Conservation (phyloP, 1,140 invertebrate species). For the Dryas iulia region DNA sequence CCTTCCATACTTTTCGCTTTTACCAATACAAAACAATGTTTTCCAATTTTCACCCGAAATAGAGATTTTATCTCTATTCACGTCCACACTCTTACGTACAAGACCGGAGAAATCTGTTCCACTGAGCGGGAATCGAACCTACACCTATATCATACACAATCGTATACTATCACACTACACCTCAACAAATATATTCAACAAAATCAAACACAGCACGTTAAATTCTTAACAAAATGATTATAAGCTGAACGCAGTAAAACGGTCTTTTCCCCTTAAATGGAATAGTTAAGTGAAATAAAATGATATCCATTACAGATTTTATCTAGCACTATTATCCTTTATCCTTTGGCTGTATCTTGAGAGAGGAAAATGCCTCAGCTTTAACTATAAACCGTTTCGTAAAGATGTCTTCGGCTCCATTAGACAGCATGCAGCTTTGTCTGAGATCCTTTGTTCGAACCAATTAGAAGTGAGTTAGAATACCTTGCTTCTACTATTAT, state of each 20-base stretch:
- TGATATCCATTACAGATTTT: constrained; percentile 32
- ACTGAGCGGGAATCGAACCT: no score
- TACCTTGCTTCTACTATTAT: constrained; percentile 45
- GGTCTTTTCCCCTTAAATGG: constrained; percentile 4
- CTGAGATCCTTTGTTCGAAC: constrained; percentile 45
- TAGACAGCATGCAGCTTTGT: constrained; percentile 41
- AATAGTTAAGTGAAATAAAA: constrained; percentile 32
- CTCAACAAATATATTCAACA: neutral
- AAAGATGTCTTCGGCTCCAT: constrained; percentile 46
- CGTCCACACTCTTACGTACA: no score
- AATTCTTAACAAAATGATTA: neutral
- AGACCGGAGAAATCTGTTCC: no score
- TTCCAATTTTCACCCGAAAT: no score
- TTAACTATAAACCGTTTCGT: constrained; percentile 37
- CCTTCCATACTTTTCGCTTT: no score
- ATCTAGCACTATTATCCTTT: constrained; percentile 29
- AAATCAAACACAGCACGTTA: neutral
- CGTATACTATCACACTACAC: neutral
- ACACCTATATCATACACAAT: no score
- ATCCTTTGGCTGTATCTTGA: constrained; percentile 29
- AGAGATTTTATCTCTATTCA: no score
- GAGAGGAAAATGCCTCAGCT: constrained; percentile 30
- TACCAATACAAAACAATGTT: no score
- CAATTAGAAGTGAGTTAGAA: constrained; percentile 54
- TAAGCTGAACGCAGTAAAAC: neutral